Percentiles rank a stretch among this genome's conserved stretches.
Evolutionary conservation across 1,140 invertebrate genomes (phyloP).

Genomic region (Phortica variegata): DNA sequence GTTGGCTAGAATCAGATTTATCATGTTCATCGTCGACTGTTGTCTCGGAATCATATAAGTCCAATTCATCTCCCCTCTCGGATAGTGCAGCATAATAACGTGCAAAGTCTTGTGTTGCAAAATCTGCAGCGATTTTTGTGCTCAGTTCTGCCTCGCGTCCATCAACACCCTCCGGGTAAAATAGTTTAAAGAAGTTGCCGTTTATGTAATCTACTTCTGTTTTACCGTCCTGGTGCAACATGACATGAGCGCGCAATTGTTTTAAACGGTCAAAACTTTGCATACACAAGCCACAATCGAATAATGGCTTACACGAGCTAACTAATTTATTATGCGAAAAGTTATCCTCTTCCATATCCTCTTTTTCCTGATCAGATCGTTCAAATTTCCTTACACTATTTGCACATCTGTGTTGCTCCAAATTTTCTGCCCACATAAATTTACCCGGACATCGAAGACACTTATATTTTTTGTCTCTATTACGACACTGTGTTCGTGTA

Average conservation of each 20-base stretch:
- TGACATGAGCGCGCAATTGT: constrained; percentile 26
- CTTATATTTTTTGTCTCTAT: constrained; percentile 20
- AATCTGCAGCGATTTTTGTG: constrained; percentile 26
- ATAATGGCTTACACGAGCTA: too few relatives aligned
- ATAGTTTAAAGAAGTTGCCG: constrained; percentile 23
- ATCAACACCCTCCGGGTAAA: constrained; percentile 23
- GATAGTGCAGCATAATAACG: constrained; percentile 38
- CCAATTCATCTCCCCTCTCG: constrained; percentile 36
- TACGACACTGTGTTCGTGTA: constrained; percentile 31
- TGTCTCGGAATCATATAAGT: constrained; percentile 35
- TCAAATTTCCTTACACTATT: not conserved
- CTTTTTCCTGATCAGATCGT: too few relatives aligned
- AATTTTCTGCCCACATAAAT: constrained; percentile 45
- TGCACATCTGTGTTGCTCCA: constrained; percentile 30
- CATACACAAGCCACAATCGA: constrained; percentile 32
- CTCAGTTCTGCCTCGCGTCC: constrained; percentile 22
- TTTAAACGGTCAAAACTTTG: constrained; percentile 16
- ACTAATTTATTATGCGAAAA: too few relatives aligned
- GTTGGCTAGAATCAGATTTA: not conserved
- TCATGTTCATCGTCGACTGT: constrained; percentile 17
- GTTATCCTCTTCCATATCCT: not conserved
- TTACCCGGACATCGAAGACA: constrained; percentile 42
- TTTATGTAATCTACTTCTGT: constrained; percentile 22
- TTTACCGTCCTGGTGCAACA: constrained; percentile 24
- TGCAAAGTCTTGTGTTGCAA: constrained; percentile 33